Conservation (phyloP, 2,888 invertebrate genomes). For the Spodoptera picta region DNA sequence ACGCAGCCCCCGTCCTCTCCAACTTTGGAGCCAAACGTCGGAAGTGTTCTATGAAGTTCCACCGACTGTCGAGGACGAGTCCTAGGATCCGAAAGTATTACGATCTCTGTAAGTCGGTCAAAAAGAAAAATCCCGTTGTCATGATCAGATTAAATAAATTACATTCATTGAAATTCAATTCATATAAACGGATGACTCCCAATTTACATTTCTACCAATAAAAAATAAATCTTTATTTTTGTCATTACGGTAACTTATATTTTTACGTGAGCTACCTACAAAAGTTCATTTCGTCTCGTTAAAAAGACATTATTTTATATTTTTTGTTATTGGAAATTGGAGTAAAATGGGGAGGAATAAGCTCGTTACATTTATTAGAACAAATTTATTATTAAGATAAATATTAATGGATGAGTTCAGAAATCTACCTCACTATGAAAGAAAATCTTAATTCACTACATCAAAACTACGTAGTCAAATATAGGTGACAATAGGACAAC, state of each 20-base stretch:
- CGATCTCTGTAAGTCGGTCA: background rate
- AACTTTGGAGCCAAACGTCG: no score
- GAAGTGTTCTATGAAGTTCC: no score
- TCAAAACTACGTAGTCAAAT: no score
- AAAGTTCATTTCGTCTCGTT: conserved; percentile 14
- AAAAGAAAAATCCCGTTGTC: background rate
- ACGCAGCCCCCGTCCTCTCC: no score
- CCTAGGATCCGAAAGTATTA: background rate
- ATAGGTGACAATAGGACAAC: no score
- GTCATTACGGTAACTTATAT: background rate
- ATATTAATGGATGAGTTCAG: no score
- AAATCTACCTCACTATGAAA: no score
- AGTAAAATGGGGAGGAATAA: background rate
- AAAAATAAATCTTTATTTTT: background rate
- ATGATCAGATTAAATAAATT: conserved; percentile 4
- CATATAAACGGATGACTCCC: background rate
- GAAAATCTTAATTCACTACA: no score
- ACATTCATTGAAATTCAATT: conserved; percentile 1
- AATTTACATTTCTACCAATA: conserved; percentile 5
- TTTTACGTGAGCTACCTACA: background rate
- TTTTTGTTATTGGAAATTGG: conserved; percentile 1
- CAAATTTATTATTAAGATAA: no score
- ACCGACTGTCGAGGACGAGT: no score
- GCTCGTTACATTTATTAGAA: no score
- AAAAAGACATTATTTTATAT: conserved; percentile 10